phyloP scores from a whole-genome alignment of 2,888 invertebrate genomes.

The Drosophila monieri region DNA sequence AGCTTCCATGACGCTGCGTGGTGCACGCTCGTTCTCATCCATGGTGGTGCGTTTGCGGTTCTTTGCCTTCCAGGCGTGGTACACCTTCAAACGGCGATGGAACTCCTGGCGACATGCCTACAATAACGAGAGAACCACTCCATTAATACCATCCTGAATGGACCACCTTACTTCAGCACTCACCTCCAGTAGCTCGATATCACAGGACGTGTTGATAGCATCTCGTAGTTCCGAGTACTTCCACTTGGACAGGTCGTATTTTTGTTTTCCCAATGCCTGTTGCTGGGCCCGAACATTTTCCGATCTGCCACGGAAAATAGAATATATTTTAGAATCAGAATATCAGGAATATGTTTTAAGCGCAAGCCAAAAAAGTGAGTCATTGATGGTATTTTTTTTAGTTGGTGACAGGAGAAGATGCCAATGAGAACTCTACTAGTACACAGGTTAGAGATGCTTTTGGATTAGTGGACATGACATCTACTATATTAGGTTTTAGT shows the following conservation, averaged over 20 bases:
- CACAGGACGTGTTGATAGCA: conserved; percentile 99
- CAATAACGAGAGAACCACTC: neutral
- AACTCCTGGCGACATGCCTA: conserved; percentile 99
- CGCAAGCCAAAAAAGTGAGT: conserved; percentile 64
- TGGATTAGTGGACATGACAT: conserved; percentile 42
- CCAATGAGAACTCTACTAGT: conserved; percentile 44
- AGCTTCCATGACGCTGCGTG: conserved; percentile 93
- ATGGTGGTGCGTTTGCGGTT: conserved; percentile 93
- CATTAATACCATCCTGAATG: neutral
- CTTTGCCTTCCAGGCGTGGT: conserved; percentile 99
- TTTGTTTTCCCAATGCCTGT: conserved; percentile 91
- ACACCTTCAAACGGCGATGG: conserved; percentile 98
- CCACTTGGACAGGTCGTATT: conserved; percentile 98
- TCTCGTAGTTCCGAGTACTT: conserved; percentile 98
- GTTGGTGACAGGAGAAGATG: conserved; percentile 36
- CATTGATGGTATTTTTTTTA: conserved; percentile 64
- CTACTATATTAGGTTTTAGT: conserved; percentile 48
- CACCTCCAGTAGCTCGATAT: conserved; percentile 97
- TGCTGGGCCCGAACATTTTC: conserved; percentile 92
- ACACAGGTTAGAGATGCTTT: conserved; percentile 44
- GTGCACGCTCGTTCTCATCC: conserved; percentile 94
- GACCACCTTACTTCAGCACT: conserved; percentile 24
- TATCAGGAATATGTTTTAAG: conserved; percentile 9
- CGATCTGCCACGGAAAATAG: conserved; percentile 86
- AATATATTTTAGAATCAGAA: conserved; percentile 19